These are phyloP conservation scores for Drosophila flavopinicola DNA, from an alignment of 2,888 invertebrate species.

Conservation along the genomic window DNA sequence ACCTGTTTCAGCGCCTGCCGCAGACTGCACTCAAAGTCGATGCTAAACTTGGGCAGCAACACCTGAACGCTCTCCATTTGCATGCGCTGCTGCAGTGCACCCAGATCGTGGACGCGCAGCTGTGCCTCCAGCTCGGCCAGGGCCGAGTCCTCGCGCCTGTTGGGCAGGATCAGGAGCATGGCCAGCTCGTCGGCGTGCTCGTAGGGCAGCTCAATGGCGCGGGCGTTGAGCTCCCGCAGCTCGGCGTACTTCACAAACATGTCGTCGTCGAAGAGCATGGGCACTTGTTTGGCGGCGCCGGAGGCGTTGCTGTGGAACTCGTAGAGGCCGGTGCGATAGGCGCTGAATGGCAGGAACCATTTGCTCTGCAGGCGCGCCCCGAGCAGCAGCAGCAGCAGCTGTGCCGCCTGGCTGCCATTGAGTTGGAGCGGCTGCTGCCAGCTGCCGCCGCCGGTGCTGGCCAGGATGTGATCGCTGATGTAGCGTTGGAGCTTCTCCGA, in stretches of 20 bases:
- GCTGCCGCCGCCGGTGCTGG: slow-evolving; percentile 51
- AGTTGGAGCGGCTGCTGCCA: slow-evolving; percentile 50
- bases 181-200: slow-evolving; percentile 86
- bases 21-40: slow-evolving; percentile 89
- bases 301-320: slow-evolving; percentile 85
- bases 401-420: slow-evolving; percentile 19
- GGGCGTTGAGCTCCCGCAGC: slow-evolving; percentile 85
- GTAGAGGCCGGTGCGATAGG: slow-evolving; percentile 78
- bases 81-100: slow-evolving; percentile 85
- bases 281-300: slow-evolving; percentile 85
- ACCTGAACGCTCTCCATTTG: slow-evolving; percentile 86
- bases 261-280: slow-evolving; percentile 86
- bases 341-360: slow-evolving; percentile 81
- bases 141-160: slow-evolving; percentile 86
- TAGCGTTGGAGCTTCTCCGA: slow-evolving; percentile 81
- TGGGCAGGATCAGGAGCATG: slow-evolving; percentile 91
- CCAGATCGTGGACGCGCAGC: slow-evolving; percentile 86
- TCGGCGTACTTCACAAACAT: slow-evolving; percentile 85
- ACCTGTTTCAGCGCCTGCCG: slow-evolving; percentile 84
- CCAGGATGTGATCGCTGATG: slow-evolving; percentile 51
- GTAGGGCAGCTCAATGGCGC: slow-evolving; percentile 90
- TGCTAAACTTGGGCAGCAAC: slow-evolving; percentile 91
- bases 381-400: slow-evolving; percentile 63
- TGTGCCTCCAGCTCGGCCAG: slow-evolving; percentile 87
- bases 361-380: slow-evolving; percentile 73